Evolutionary conservation across 2,113 vertebrate genomes (phyloP).

Genomic region (Dolichotis patagonum): DNA sequence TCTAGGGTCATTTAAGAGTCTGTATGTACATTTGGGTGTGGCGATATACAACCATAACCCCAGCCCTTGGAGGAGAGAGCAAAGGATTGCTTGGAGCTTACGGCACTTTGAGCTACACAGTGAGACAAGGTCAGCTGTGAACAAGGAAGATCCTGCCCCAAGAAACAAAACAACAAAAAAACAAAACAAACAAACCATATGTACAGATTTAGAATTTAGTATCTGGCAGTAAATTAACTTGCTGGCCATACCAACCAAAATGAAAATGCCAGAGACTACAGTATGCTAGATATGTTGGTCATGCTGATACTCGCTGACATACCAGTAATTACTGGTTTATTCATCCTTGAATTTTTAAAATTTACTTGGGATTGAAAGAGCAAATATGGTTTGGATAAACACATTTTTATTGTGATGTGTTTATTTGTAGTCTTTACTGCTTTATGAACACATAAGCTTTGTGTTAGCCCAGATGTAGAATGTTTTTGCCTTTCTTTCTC

Average conservation of each 20-base stretch:
- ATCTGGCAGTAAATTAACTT: constrained; percentile 18
- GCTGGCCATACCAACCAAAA: neutral
- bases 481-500: constrained; percentile 64
- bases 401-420: neutral
- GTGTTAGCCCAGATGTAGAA: constrained; percentile 67
- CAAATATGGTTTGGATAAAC: constrained; percentile 23
- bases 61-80: neutral
- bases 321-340: neutral
- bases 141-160: neutral
- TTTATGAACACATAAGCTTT: constrained; percentile 10
- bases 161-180: neutral
- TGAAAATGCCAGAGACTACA: neutral
- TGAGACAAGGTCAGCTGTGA: neutral
- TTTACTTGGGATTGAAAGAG: neutral
- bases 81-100: no score
- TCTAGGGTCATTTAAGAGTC: neutral
- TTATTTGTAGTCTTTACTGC: neutral
- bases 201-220: neutral
- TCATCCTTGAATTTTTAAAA: constrained; percentile 14
- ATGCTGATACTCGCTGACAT: neutral
- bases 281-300: neutral
- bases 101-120: neutral
- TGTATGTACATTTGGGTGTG: neutral
- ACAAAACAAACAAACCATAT: neutral
- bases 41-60: neutral